These are phyloP conservation scores for Apocrypta bakeri DNA, from an alignment of 1,140 invertebrate species.

Conservation along the genomic window DNA sequence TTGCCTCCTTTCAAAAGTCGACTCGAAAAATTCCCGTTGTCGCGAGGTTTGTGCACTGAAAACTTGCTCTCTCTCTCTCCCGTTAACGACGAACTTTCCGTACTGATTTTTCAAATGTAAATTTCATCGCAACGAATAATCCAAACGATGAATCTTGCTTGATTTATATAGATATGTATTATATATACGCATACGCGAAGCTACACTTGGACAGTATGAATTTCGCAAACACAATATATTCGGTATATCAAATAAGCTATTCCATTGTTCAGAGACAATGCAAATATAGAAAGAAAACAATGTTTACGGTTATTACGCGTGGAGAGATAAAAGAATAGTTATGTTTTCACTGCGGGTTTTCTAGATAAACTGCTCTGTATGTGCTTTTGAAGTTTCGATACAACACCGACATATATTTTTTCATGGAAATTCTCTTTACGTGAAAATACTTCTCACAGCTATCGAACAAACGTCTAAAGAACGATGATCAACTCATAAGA, in stretches of 20 bases:
- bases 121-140: not conserved
- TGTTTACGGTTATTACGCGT: not conserved
- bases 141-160: not conserved
- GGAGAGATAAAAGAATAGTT: slow-evolving; percentile 25
- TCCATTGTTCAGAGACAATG: not conserved
- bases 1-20: not conserved
- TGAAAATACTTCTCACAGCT: no score
- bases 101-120: not conserved
- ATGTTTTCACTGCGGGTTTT: not conserved
- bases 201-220: not conserved
- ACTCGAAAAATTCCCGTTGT: not conserved
- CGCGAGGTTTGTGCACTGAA: no score
- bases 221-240: not conserved
- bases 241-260: not conserved
- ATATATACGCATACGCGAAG: no score
- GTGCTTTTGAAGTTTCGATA: not conserved
- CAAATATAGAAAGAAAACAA: not conserved
- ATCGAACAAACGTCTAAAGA: no score
- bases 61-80: no score
- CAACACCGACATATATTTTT: not conserved
- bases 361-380: not conserved
- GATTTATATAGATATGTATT: not conserved
- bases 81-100: no score
- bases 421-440: no score
- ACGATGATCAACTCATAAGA: no score